A percentile compares a stretch with the other conserved stretches of the same genome.
phyloP scores from a whole-genome alignment of 2,113 vertebrate genomes.

The Zosterops hypoxanthus region DNA sequence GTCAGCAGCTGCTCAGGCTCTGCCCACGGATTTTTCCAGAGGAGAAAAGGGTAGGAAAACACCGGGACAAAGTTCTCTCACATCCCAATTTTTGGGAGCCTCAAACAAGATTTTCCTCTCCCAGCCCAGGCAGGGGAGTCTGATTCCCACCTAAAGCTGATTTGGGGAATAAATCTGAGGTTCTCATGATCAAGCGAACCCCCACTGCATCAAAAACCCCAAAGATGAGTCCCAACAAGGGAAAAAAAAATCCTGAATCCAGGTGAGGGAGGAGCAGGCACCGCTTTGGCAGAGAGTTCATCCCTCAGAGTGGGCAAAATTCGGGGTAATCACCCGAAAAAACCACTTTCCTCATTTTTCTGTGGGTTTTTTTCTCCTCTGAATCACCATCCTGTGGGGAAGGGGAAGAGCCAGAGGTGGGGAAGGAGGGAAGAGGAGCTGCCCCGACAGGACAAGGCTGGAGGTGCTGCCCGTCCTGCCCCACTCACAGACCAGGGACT shows the following conservation, averaged over 20 bases:
- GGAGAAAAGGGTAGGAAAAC: not conserved
- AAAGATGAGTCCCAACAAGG: accelerated
- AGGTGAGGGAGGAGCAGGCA: not conserved
- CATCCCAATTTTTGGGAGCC: not conserved
- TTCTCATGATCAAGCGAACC: not conserved
- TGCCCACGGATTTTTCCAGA: not conserved
- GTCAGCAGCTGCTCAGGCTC: not conserved
- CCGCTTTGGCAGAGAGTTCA: not conserved
- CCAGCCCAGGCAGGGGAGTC: accelerated
- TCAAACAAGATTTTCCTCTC: not conserved
- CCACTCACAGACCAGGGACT: not conserved
- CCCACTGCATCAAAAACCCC: not conserved
- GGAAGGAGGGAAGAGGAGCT: not conserved
- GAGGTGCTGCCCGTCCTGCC: not conserved
- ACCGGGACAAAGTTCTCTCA: accelerated
- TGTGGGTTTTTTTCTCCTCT: not conserved
- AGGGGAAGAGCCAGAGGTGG: not conserved
- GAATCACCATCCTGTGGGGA: not conserved
- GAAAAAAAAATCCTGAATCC: not conserved
- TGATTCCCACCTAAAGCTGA: not conserved
- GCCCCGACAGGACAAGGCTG: not conserved
- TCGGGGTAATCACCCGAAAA: not conserved
- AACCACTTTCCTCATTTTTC: not conserved
- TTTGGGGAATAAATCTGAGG: accelerated
- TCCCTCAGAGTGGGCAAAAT: not conserved